Base-by-base conservation (phyloP, 2,888 invertebrate species). In the Chymomyza procnemis region DNA sequence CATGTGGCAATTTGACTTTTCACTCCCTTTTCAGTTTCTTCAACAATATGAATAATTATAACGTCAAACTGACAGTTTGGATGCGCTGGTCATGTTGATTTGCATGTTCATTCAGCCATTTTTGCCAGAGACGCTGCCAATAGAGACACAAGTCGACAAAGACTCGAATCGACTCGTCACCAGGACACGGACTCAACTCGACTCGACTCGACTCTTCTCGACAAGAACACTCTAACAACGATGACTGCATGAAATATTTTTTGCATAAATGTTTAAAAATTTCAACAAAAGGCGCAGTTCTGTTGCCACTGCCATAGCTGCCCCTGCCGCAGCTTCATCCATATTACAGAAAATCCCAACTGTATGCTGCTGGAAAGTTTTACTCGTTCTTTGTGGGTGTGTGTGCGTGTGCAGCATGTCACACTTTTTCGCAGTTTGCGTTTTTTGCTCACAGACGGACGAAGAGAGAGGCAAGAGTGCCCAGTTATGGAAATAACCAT, bases 401-500 rank as follows among this genome's bases (percentile, higher is more conserved):
- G 21, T 59, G 21, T 58, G 19, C 47, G 54, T 56, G 59, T 47
- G 66, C 58, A 26, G 65, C 8, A 65, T 69, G 47, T 61, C 55
- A 66, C 60, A 57, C 58, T 64, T 56, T 69, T 34, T 71, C 48
- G 58, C 52, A 61, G 73, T 68, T 73, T 64, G 73, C 57, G 69
- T 75, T 76, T 74, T 76, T 66, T 74, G 76, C 69, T 19, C 16
- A 61, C 22, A 26, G 5, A 8, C 50, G 19, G 50, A 54, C 19
- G 19, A 14, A 21, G 54, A 14, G 54, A 54, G 19, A 54, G 21
- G 21, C 14, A 4, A 19, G 19, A 55, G 34, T 76, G 86, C 86
- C 84, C 83, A 76, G 79, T 86, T 83, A 84, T 86, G 86, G 77
- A 86, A 86, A 88, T 86, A 88, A 79, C 87, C 86, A 87, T 84